phyloP scores from a whole-genome alignment of 2,888 invertebrate genomes.

The Tipula confusa region DNA sequence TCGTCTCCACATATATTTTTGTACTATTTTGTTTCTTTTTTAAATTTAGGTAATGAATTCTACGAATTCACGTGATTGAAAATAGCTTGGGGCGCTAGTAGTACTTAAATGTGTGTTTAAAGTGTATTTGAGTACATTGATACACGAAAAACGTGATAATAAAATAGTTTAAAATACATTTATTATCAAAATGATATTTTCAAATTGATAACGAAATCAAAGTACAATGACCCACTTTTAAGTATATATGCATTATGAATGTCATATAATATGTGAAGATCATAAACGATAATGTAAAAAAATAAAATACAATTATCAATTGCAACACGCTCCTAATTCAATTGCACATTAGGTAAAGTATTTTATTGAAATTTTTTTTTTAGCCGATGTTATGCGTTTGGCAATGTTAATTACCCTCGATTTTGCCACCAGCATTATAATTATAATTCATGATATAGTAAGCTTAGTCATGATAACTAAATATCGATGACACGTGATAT shows the following conservation, averaged over 20 bases:
- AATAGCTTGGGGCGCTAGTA: not conserved
- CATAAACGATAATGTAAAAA: not conserved
- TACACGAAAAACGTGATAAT: not conserved
- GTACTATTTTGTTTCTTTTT: not conserved
- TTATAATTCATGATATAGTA: too few species aligned
- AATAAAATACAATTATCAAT: not conserved
- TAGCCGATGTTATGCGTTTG: not conserved
- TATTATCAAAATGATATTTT: not conserved
- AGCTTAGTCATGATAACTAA: too few species aligned
- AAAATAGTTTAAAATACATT: not conserved
- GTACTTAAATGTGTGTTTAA: not conserved
- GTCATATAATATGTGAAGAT: not conserved
- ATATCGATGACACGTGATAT: too few species aligned
- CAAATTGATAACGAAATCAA: not conserved
- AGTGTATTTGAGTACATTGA: not conserved
- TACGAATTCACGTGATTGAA: not conserved
- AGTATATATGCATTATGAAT: too few species aligned
- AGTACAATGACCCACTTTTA: slow-evolving; percentile 3
- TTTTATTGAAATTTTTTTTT: not conserved
- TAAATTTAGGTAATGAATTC: not conserved
- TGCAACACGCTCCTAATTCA: not conserved
- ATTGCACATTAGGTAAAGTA: not conserved
- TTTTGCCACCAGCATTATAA: too few species aligned
- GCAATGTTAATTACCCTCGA: not conserved
- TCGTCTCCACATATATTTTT: not conserved